Percentiles rank a stretch among this genome's conserved stretches.
Conservation (phyloP, 2,113 vertebrate species). For the Chrysochloris asiatica region DNA sequence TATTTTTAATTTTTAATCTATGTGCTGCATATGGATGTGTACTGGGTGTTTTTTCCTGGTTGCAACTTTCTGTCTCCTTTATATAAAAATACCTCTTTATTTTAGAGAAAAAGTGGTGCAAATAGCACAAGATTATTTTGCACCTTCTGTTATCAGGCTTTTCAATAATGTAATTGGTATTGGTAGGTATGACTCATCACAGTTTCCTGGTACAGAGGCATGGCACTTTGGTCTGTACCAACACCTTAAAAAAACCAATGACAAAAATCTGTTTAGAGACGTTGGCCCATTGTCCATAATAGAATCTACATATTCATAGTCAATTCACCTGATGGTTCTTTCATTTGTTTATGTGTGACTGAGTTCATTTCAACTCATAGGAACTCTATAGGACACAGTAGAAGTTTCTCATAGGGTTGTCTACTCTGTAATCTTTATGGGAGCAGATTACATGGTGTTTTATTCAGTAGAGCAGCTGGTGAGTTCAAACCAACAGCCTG, state of each 20-base stretch:
- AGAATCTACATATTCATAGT: background rate
- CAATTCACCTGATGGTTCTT: slow-evolving; percentile 49
- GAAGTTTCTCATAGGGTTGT: no score
- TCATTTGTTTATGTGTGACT: background rate
- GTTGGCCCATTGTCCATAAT: slow-evolving; percentile 14
- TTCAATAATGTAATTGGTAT: background rate
- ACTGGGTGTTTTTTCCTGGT: background rate
- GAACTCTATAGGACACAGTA: background rate
- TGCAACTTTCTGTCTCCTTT: slow-evolving; percentile 50
- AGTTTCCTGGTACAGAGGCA: background rate
- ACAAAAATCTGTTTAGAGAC: background rate
- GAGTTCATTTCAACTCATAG: background rate
- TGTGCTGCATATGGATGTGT: slow-evolving; percentile 41
- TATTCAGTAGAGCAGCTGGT: no score
- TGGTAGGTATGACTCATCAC: background rate
- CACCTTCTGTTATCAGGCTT: background rate
- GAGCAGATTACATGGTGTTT: no score
- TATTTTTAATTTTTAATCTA: slow-evolving; percentile 58
- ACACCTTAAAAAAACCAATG: background rate
- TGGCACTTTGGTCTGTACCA: background rate
- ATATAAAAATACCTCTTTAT: slow-evolving; percentile 25
- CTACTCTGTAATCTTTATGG: background rate
- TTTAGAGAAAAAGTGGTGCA: background rate
- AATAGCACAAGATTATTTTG: background rate
- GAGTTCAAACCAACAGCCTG: no score